phyloP scores from a whole-genome alignment of 2,888 invertebrate genomes.

The Drosophila falleni region DNA sequence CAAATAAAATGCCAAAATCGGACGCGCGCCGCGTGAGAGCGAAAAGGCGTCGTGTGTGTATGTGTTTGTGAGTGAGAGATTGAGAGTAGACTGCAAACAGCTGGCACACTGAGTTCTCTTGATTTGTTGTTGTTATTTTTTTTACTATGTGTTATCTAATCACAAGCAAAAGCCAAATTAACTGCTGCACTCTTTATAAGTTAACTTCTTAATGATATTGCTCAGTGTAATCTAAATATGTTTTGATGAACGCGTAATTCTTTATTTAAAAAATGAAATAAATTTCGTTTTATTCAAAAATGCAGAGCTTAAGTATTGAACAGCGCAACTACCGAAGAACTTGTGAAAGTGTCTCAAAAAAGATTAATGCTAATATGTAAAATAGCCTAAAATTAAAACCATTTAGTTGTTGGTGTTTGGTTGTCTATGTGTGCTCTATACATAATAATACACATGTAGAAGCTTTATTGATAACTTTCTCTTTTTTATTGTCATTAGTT shows the following conservation, averaged over 20 bases:
- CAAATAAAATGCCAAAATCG: conserved; percentile 27
- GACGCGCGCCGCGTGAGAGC: conserved; percentile 23
- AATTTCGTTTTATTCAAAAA: conserved; percentile 10
- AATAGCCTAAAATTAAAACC: conserved; percentile 59
- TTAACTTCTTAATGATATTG: conserved; percentile 11
- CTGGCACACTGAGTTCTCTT: conserved; percentile 54
- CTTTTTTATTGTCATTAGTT: neutral
- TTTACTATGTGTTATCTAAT: conserved; percentile 60
- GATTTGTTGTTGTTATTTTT: conserved; percentile 25
- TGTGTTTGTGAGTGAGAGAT: conserved; percentile 16
- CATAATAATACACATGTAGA: conserved; percentile 13
- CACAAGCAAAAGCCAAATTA: conserved; percentile 13
- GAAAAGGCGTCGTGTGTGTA: conserved; percentile 12
- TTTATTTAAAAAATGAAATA: neutral
- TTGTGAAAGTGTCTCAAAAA: conserved; percentile 15
- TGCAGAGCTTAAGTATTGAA: neutral
- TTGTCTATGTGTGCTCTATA: conserved; percentile 14
- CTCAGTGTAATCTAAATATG: neutral
- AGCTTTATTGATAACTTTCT: conserved; percentile 21
- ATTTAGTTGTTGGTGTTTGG: conserved; percentile 26
- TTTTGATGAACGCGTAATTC: neutral
- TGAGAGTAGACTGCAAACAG: conserved; percentile 54
- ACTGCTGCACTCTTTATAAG: conserved; percentile 13
- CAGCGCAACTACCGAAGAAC: conserved; percentile 23
- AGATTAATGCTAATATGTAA: conserved; percentile 20